Evolutionary conservation across 1,140 invertebrate species (phyloP), one percentile per base, ranked within the genome.

Genomic region (Eupristina koningsbergeri): DNA sequence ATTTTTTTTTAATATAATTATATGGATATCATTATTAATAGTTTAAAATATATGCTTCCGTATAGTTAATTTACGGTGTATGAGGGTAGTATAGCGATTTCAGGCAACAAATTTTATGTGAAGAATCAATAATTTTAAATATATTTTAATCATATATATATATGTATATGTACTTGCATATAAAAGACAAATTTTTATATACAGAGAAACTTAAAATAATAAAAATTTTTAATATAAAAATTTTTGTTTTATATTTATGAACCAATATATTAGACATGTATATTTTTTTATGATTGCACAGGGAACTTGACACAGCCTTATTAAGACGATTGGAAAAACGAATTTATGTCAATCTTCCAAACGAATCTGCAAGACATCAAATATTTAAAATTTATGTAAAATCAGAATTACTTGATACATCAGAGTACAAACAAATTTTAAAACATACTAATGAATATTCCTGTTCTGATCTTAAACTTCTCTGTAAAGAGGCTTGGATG

Each of bases 401-500:
- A 85, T 26, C 88, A 89, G 88, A 89, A 91, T 90, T 92, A 83
- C 64, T 89, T 85, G 76, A 88, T 67, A 80, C 86, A 11, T 78
- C 90, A 0, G 89, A 94, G 83, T 93, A 94, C 83, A 88, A 94
- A 17, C 88, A 93, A 45, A 88, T 97, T 78, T 94, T 95, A 1
- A 82, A 91, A 29, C 91, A 93, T 85, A 97, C 96, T 0, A 94
- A 96, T 34, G 95, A 95, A 8, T 99, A 97, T 89, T 97, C 97
- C 11, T 97, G 97, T 11, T 96, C 96, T 31, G 98, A 99, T 89
- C 95, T 99, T n/a, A 96, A 95, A 86, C 90, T 97, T 85, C 94
- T 97, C 17, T 98, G 97, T 88, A 98, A 98, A 93, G 97, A 99
- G 93, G 95, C 96, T 2, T 94, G 94, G 84, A 96, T 97, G 95